A percentile compares a stretch with the other conserved stretches of the same genome.
phyloP scores from a whole-genome alignment of 2,113 vertebrate species.

The Caracal caracal region DNA sequence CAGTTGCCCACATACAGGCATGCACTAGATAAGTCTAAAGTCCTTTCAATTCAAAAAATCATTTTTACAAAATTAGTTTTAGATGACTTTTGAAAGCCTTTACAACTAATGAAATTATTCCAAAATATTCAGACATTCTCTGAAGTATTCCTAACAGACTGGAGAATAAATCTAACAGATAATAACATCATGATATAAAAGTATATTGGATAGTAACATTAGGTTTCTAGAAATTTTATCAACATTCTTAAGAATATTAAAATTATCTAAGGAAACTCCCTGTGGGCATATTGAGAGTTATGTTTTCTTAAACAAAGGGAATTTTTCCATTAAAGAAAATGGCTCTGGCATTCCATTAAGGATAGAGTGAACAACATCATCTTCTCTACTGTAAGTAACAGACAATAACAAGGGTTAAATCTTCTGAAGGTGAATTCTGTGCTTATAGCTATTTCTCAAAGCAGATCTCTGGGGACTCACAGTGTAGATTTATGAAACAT shows the following conservation, averaged over 20 bases:
- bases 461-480: neutral
- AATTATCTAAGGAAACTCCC: constrained; percentile 49
- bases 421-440: constrained; percentile 58
- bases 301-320: constrained; percentile 51
- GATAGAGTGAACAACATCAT: neutral
- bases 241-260: constrained; percentile 64
- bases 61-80: constrained; percentile 38
- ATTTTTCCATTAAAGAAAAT: constrained; percentile 48
- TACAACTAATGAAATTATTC: constrained; percentile 54
- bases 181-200: constrained; percentile 49
- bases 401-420: constrained; percentile 29
- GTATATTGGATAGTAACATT: constrained; percentile 19
- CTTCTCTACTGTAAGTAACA: constrained; percentile 45
- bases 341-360: constrained; percentile 60
- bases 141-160: constrained; percentile 38
- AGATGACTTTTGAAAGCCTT: constrained; percentile 41
- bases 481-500: constrained; percentile 43
- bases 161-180: constrained; percentile 33
- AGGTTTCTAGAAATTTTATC: constrained; percentile 66
- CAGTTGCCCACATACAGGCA: neutral
- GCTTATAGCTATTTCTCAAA: constrained; percentile 66
- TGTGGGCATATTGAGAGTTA: constrained; percentile 24
- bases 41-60: constrained; percentile 16
- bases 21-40: neutral
- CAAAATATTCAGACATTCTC: constrained; percentile 18